phyloP scores from a whole-genome alignment of 2,797 vertebrate genomes.

The Craterocephalus amniculus region DNA sequence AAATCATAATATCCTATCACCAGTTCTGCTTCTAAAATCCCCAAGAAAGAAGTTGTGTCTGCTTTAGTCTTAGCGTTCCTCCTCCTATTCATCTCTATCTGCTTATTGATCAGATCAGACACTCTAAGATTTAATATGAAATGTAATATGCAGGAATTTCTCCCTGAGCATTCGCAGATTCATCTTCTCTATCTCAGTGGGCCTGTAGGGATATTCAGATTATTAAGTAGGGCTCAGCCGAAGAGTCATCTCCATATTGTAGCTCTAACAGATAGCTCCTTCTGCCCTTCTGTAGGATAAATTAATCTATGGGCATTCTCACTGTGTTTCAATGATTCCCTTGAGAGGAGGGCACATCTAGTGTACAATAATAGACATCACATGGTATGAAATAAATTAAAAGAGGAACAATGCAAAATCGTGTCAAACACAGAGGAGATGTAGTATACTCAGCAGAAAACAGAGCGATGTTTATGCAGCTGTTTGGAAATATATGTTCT shows the following conservation, averaged over 20 bases:
- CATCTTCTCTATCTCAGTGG: conserved; percentile 84
- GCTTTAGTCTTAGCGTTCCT: conserved; percentile 59
- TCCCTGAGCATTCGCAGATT: conserved; percentile 79
- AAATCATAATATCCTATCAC: conserved; percentile 73
- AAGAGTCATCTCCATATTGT: conserved; percentile 84
- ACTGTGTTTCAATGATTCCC: conserved; percentile 76
- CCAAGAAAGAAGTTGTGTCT: conserved; percentile 60
- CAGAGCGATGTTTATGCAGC: conserved; percentile 21
- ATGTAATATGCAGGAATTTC: conserved; percentile 83
- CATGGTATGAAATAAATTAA: conserved; percentile 68
- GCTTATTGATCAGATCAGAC: conserved; percentile 86
- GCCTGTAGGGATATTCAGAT: conserved; percentile 87
- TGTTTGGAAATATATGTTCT: conserved; percentile 14
- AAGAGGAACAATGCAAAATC: conserved; percentile 39
- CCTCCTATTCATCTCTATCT: conserved; percentile 84
- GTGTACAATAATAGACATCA: conserved; percentile 78
- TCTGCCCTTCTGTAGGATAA: conserved; percentile 76
- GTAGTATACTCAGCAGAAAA: conserved; percentile 48
- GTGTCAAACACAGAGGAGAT: conserved; percentile 62
- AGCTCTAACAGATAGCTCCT: conserved; percentile 80
- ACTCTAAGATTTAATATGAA: conserved; percentile 81
- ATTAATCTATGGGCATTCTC: conserved; percentile 81
- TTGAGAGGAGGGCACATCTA: conserved; percentile 68
- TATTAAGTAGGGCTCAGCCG: conserved; percentile 87
- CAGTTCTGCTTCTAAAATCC: conserved; percentile 58